These are phyloP conservation scores for Oophaga pumilio DNA, from an alignment of 2,113 vertebrate genomes.

Conservation along the genomic window DNA sequence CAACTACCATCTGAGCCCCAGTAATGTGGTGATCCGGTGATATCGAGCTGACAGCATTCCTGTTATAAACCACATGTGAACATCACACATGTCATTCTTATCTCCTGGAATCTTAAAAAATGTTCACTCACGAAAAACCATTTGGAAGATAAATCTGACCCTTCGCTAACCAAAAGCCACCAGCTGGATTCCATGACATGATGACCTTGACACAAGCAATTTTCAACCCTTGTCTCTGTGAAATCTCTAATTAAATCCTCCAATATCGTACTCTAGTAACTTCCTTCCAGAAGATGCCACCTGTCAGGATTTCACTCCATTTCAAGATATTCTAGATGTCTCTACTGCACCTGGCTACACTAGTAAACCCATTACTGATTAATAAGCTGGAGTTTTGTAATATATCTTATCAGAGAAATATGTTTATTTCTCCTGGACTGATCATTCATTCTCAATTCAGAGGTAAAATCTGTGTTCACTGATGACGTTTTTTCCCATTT, in stretches of 20 bases:
- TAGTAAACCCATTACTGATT: not conserved
- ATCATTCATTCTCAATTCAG: too few relatives aligned
- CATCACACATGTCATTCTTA: slow-evolving; percentile 17
- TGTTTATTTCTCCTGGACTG: too few relatives aligned
- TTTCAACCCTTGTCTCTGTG: slow-evolving; percentile 45
- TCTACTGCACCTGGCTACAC: not conserved
- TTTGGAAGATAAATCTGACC: slow-evolving; percentile 42
- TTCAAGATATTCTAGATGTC: slow-evolving; percentile 3
- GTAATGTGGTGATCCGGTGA: not conserved
- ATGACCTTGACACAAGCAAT: slow-evolving; percentile 40
- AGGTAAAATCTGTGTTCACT: too few relatives aligned
- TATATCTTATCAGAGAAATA: not conserved
- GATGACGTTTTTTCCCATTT: too few relatives aligned
- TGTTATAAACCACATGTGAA: not conserved
- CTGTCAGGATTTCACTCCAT: not conserved
- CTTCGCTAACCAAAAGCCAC: slow-evolving; percentile 6
- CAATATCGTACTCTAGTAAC: slow-evolving; percentile 26
- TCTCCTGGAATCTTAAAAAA: not conserved
- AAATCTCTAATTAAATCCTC: slow-evolving; percentile 49
- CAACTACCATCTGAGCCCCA: not conserved
- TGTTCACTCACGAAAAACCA: slow-evolving; percentile 24
- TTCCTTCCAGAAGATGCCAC: slow-evolving; percentile 12
- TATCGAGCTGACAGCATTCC: not conserved
- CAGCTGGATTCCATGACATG: slow-evolving; percentile 11
- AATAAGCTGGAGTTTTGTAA: not conserved